Evolutionary conservation across 2,888 invertebrate genomes (phyloP), one percentile per base, ranked within the genome.

Genomic region (Craniophora ligustri): DNA sequence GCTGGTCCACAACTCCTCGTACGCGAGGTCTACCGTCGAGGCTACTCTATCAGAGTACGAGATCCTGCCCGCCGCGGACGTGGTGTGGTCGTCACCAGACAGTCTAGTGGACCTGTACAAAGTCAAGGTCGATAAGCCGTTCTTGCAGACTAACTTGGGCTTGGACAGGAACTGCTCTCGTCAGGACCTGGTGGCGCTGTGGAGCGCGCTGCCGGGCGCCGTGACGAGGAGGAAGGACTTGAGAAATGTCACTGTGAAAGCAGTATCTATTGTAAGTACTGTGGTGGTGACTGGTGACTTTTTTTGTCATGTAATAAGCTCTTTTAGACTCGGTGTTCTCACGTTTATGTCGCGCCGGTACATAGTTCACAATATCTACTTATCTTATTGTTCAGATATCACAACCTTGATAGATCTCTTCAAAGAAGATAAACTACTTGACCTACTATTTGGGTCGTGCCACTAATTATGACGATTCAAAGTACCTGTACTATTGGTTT

Each of bases 1-100:
- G 5, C 64, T 92, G 4, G 64, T 90, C 1, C 74, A 85, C 51
- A 63, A 81, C 32, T 56, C 75, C 1, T 28, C 70, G 0, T 66
- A 73, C 34, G 81, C 86, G 41, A 31, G 56, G 0, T 62, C 76
- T 1, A 19, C 49, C 6, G 19, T 85, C 2, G 76, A 80, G 2
- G 49, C 56, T 0, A 39, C 67, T 1, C 67, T 91, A 11, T 58
- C 55, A 0, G 56, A 67, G 10, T 44, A 74, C n/a, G 67, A 63
- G 14, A 71, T 91, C 5, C 67, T 91, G 0, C 91, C 91, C 0
- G 91, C 91, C 40, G 81, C 86, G 0, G 91, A 92, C 53, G 87
- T 90, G 18, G 80, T 79, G 7, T 85, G 85, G 81, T 72, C 76
- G 0, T 61, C 86, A 0, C n/a, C 56, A 0, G 81, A 85, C 28